Percentiles rank a stretch among this genome's conserved stretches.
These are phyloP conservation scores for Erannis defoliaria DNA, from an alignment of 2,888 invertebrate species.

Conservation along the genomic window DNA sequence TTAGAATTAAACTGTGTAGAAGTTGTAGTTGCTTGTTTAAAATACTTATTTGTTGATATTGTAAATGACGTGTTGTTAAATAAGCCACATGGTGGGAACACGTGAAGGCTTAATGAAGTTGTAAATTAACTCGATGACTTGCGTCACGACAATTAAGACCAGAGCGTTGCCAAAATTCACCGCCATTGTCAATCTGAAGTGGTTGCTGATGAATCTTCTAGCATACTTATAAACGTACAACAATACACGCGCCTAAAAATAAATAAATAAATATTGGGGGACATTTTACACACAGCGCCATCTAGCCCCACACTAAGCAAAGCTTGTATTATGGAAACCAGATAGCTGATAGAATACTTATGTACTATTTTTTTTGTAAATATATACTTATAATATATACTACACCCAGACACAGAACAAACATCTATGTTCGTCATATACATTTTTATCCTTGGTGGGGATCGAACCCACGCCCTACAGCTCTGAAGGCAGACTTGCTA, in stretches of 20 bases:
- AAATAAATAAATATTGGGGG: not conserved
- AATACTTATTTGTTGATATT: slow-evolving; percentile 8
- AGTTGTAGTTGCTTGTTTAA: not conserved
- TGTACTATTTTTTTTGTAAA: too few species aligned
- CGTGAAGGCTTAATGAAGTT: slow-evolving; percentile 15
- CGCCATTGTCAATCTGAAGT: not conserved
- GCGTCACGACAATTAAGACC: slow-evolving; percentile 36
- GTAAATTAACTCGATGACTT: slow-evolving; percentile 30
- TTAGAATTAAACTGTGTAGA: not conserved
- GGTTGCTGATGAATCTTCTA: not conserved
- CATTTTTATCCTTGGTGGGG: too few species aligned
- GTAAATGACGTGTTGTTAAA: slow-evolving; percentile 8
- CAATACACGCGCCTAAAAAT: too few species aligned
- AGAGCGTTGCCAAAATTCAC: slow-evolving; percentile 26
- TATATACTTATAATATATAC: too few species aligned
- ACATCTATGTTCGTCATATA: too few species aligned
- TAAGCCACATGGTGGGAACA: slow-evolving; percentile 7
- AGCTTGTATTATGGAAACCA: too few species aligned
- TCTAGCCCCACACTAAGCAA: too few species aligned
- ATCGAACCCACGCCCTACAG: too few species aligned
- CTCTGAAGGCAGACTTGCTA: too few species aligned
- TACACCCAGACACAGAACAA: too few species aligned
- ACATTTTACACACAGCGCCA: too few species aligned
- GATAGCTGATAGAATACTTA: too few species aligned
- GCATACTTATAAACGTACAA: not conserved